Evolutionary conservation across 92 coral and sea anemone species (phyloP).

Genomic region (Zoanthus gigantus): DNA sequence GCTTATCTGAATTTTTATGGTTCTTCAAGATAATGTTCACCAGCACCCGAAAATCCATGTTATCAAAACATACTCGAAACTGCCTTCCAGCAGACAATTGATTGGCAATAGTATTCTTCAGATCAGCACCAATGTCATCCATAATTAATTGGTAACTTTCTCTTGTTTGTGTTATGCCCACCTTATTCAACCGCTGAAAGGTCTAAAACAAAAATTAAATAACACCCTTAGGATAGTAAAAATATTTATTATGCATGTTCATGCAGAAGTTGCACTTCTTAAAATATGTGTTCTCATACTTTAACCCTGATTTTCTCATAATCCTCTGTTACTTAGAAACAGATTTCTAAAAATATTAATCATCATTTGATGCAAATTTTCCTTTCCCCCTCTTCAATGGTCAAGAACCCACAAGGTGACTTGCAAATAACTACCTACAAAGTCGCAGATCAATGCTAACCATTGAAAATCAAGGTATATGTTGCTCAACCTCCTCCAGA

Average conservation of each 20-base stretch:
- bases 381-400: conserved; percentile 6
- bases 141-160: conserved; percentile 49
- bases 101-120: conserved; percentile 36
- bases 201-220: conserved; percentile 55
- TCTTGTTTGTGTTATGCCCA: conserved; percentile 61
- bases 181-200: conserved; percentile 54
- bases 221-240: neutral
- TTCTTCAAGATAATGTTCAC: conserved; percentile 28
- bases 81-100: conserved; percentile 43
- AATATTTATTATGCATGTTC: conserved; percentile 10
- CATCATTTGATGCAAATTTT: neutral
- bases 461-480: neutral
- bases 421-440: neutral
- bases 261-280: conserved; percentile 5
- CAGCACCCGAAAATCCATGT: conserved; percentile 64
- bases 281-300: conserved; percentile 1
- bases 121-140: conserved; percentile 66
- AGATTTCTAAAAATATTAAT: neutral
- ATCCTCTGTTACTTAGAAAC: neutral
- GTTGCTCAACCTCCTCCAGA: conserved; percentile 2
- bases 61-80: conserved; percentile 57
- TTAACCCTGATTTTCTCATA: conserved; percentile 10
- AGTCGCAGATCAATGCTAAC: neutral
- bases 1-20: conserved; percentile 3
- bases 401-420: neutral